phyloP scores from a whole-genome alignment of 2,113 vertebrate genomes.

The Macrotis lagotis region DNA sequence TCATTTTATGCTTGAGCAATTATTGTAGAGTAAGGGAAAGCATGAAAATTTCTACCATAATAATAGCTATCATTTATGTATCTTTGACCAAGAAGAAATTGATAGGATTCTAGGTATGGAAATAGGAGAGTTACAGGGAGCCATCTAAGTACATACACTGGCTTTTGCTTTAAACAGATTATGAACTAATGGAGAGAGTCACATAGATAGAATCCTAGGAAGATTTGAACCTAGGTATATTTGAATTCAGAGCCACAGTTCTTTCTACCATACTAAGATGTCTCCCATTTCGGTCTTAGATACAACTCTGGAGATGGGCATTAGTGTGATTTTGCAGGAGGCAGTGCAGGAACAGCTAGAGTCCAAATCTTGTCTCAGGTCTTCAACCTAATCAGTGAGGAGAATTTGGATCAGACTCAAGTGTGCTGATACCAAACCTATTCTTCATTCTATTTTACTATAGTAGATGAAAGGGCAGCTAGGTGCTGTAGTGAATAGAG shows the following conservation, averaged over 20 bases:
- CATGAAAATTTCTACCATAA: neutral
- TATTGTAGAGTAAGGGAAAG: neutral
- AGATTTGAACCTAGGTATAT: neutral
- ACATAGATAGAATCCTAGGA: neutral
- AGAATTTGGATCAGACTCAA: neutral
- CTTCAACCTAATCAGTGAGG: neutral
- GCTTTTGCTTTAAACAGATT: neutral
- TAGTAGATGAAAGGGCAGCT: neutral
- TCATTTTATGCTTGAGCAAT: neutral
- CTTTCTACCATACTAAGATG: neutral
- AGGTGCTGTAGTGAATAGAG: neutral
- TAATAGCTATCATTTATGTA: neutral
- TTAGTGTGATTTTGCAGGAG: neutral
- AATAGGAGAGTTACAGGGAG: neutral
- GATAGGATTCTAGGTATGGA: neutral
- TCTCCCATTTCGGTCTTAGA: neutral
- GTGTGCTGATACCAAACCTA: neutral
- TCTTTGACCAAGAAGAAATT: neutral
- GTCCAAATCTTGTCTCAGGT: neutral
- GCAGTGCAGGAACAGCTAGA: neutral
- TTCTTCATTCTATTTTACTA: neutral
- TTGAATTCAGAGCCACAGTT: neutral
- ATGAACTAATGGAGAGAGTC: neutral
- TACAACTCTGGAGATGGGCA: neutral
- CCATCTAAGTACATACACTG: neutral